Evolutionary conservation across 92 coral and sea anemone species (phyloP), one percentile per base, ranked within the genome.

Genomic region (Ricordea florida): DNA sequence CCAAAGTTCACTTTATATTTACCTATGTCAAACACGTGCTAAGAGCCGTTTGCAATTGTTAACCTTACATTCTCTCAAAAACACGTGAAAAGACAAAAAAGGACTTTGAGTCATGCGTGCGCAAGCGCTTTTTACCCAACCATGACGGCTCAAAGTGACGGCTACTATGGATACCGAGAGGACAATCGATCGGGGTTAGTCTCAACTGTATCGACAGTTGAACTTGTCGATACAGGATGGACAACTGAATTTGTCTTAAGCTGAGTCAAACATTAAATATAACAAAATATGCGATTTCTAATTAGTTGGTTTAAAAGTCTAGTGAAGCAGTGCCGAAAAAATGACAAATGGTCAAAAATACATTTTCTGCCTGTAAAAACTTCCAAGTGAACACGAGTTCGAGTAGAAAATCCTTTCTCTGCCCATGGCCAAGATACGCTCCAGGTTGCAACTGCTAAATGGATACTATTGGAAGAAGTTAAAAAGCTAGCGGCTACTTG

Each of bases 81-180:
- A 41, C 78, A 70, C 66, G 78, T 53, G 78, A 70, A 23, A 67
- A 25, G 37, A n/a, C n/a, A n/a, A n/a, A n/a, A n/a, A n/a, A n/a
- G n/a, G 8, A 18, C 2, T 47, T 28, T 18, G 24, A 23, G 26
- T 17, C 32, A 15, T 8, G 43, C 25, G 24, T 28, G 52, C 40
- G 78, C 78, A 50, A 49, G 63, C 22, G 51, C 48, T 36, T 47
- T 47, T 26, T 2, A 36, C 66, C 26, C 35, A 52, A 35, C 51
- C 78, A 70, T 70, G 38, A 55, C 18, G 36, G 37, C 55, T 5
- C 22, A 22, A 37, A 69, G 44, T 52, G 77, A 69, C 64, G 35
- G 37, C 46, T 26, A 3, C 30, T 34, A 69, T 23, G 34, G 50
- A 50, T 50, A 37, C 48, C 48, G 3, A 36, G 65, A 4, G n/a